Evolutionary conservation across 1,140 invertebrate genomes (phyloP).

Genomic region (Drosophila parabipectinata): DNA sequence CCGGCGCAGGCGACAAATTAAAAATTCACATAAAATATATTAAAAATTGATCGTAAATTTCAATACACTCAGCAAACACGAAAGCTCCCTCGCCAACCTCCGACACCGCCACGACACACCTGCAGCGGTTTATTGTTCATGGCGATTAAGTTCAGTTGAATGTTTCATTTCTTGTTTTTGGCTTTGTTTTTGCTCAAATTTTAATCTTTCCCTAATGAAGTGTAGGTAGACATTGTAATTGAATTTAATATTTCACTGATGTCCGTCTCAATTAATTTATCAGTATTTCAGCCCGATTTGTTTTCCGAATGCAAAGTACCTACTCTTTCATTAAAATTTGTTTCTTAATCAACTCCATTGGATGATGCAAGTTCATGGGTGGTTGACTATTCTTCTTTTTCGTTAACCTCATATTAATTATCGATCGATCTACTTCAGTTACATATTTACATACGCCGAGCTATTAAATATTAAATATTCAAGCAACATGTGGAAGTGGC

Average conservation of each 20-base stretch:
- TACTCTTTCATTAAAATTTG: background rate
- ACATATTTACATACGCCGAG: background rate
- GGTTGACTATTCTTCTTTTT: background rate
- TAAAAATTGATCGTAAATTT: constrained; percentile 68
- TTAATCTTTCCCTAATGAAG: constrained; percentile 36
- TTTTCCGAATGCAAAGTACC: background rate
- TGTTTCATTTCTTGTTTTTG: constrained; percentile 14
- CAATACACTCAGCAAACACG: constrained; percentile 28
- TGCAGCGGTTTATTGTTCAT: constrained; percentile 22
- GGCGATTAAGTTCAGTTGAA: constrained; percentile 25
- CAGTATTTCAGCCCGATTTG: background rate
- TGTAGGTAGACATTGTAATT: constrained; percentile 35
- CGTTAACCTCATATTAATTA: background rate
- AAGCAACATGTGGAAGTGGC: constrained; percentile 45
- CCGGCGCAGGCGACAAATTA: constrained; percentile 43
- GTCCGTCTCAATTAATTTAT: constrained; percentile 23
- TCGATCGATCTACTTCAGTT: background rate
- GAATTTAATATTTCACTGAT: constrained; percentile 30
- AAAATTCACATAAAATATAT: constrained; percentile 66
- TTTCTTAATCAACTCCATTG: background rate
- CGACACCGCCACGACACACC: constrained; percentile 7
- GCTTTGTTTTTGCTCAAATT: constrained; percentile 16
- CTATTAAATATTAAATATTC: background rate
- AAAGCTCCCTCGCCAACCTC: constrained; percentile 12
- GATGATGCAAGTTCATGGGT: background rate